Evolutionary conservation across 2,113 vertebrate species (phyloP).

Genomic region (Perca fluviatilis): DNA sequence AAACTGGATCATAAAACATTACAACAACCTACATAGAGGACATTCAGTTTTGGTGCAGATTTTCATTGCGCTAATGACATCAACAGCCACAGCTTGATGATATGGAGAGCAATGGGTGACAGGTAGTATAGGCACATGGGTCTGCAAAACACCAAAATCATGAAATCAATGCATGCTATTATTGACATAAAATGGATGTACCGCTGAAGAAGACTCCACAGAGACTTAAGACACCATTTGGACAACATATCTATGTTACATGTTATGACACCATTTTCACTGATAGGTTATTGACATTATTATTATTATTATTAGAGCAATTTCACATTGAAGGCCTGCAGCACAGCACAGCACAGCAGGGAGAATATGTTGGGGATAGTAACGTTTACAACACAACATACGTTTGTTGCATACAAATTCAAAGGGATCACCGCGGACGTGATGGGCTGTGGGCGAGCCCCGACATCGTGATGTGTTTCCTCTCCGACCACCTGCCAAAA

Average conservation of each 20-base stretch:
- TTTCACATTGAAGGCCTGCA: conserved; percentile 21
- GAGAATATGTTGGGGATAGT: not conserved
- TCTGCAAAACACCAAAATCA: not conserved
- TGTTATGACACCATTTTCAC: not conserved
- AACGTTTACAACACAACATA: conserved; percentile 55
- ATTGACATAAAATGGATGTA: not conserved
- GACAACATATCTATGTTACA: not conserved
- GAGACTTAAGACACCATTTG: conserved; percentile 21
- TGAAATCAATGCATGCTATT: not conserved
- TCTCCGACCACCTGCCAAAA: not conserved
- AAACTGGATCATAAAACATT: not conserved
- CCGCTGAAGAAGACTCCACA: not conserved
- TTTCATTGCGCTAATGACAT: not conserved
- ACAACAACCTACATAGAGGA: not conserved
- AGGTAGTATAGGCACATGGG: not conserved
- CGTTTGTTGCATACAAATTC: conserved; percentile 54
- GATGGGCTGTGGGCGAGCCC: conserved; percentile 12
- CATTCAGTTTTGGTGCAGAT: not conserved
- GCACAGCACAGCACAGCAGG: conserved; percentile 9
- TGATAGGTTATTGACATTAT: not conserved
- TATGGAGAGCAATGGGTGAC: not conserved
- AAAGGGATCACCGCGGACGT: conserved; percentile 15
- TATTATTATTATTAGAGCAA: not conserved
- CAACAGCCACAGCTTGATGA: not conserved
- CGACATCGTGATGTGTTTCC: not conserved